phyloP scores from a whole-genome alignment of 2,888 invertebrate species.

The Melieria crassipennis region DNA sequence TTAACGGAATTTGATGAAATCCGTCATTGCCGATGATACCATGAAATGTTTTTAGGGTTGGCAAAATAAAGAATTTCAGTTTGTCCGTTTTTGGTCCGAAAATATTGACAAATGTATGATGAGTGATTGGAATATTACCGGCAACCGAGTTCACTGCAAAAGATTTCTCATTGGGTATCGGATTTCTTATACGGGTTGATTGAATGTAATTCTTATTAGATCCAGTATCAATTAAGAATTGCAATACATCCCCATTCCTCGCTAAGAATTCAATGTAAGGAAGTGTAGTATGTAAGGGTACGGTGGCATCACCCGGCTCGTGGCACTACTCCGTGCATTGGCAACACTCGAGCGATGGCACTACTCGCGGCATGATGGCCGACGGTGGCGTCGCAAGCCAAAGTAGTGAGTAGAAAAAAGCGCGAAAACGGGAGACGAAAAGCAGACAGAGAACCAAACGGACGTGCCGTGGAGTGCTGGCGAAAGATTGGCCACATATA shows the following conservation, averaged over 20 bases:
- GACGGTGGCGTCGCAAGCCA: too few species aligned
- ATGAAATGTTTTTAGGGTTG: constrained; percentile 35
- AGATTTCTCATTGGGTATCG: not conserved
- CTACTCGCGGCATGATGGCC: too few species aligned
- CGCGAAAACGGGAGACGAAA: too few species aligned
- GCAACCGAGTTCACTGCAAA: constrained; percentile 27
- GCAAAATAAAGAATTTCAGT: constrained; percentile 35
- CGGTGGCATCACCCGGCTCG: too few species aligned
- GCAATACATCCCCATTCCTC: not conserved
- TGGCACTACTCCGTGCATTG: too few species aligned
- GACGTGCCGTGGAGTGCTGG: too few species aligned
- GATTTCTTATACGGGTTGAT: not conserved
- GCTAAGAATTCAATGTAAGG: not conserved
- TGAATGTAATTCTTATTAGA: constrained; percentile 14
- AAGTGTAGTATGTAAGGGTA: too few species aligned
- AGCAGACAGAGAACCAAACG: too few species aligned
- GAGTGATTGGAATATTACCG: constrained; percentile 31
- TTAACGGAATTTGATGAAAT: too few species aligned
- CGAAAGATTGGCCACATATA: too few species aligned
- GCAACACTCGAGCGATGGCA: too few species aligned
- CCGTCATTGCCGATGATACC: constrained; percentile 34
- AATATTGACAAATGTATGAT: constrained; percentile 32
- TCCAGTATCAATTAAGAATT: constrained; percentile 5
- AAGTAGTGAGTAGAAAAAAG: too few species aligned
- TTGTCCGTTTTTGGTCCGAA: constrained; percentile 28